These are phyloP conservation scores for Callyntrura guangdongensis DNA, from an alignment of 2,888 invertebrate genomes.

Conservation along the genomic window DNA sequence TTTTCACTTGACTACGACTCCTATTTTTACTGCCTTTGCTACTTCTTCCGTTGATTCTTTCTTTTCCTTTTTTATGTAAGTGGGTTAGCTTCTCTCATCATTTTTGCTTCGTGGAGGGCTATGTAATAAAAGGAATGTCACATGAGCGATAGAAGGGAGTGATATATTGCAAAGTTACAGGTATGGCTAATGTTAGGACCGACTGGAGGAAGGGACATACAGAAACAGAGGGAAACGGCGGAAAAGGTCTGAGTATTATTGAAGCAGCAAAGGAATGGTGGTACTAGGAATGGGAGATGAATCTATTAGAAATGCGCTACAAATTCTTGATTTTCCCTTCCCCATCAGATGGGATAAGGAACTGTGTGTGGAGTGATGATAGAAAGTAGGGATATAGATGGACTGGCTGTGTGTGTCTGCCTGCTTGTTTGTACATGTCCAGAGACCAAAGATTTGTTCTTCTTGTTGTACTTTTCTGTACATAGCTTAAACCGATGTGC, in stretches of 20 bases:
- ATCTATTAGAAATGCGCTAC: conserved; percentile 76
- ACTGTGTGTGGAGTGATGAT: conserved; percentile 52
- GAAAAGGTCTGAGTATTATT: conserved; percentile 29
- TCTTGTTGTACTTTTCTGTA: conserved; percentile 69
- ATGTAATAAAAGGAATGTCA: conserved; percentile 75
- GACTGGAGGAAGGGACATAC: conserved; percentile 11
- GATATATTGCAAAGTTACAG: conserved; percentile 70
- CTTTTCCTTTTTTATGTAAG: conserved; percentile 68
- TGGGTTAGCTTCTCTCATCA: conserved; percentile 72
- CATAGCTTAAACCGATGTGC: conserved; percentile 29
- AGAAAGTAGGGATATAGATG: conserved; percentile 35
- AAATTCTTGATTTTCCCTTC: conserved; percentile 65
- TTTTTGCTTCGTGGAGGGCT: conserved; percentile 53
- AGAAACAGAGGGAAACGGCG: conserved; percentile 5
- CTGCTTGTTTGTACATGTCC: conserved; percentile 72
- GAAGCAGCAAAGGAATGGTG: background rate
- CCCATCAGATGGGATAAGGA: conserved; percentile 53
- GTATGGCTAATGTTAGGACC: conserved; percentile 51
- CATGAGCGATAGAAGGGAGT: conserved; percentile 68
- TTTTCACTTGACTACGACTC: conserved; percentile 65
- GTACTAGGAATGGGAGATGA: conserved; percentile 48
- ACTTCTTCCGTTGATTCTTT: conserved; percentile 60
- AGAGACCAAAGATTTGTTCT: conserved; percentile 70
- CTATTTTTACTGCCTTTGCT: conserved; percentile 49
- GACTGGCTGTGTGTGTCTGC: background rate